Conservation (phyloP, 2,888 invertebrate species). For the Leuctra nigra region DNA sequence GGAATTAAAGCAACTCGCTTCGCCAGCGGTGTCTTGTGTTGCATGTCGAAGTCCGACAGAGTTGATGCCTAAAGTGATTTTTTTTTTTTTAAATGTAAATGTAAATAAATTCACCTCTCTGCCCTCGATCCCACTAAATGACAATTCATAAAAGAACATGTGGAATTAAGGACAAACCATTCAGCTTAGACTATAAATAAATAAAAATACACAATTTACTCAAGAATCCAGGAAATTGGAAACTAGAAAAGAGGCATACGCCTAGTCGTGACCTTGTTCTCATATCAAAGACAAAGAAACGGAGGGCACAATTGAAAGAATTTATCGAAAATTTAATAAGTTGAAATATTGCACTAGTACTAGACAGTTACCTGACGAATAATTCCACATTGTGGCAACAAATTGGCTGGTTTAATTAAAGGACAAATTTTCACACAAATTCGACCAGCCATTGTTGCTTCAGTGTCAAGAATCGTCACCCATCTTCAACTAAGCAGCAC, state of each 20-base stretch:
- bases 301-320: too few species aligned
- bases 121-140: neutral
- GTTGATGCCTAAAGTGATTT: slow-evolving; percentile 33
- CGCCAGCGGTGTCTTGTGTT: slow-evolving; percentile 42
- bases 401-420: slow-evolving; percentile 1
- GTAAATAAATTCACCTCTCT: neutral
- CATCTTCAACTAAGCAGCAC: too few species aligned
- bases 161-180: too few species aligned
- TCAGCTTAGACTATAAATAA: too few species aligned
- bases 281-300: neutral
- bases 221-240: too few species aligned
- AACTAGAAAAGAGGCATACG: neutral
- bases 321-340: neutral
- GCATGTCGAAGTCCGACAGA: slow-evolving; percentile 60
- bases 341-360: neutral
- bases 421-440: slow-evolving; percentile 14
- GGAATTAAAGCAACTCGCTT: slow-evolving; percentile 44
- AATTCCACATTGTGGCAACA: slow-evolving; percentile 6
- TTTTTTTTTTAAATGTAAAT: neutral
- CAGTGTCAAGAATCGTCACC: too few species aligned
- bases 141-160: too few species aligned
- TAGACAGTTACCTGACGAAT: neutral
- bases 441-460: slow-evolving; percentile 8
- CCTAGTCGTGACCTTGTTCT: neutral
- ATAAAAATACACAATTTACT: too few species aligned